Evolutionary conservation across 2,113 vertebrate species (phyloP).

Genomic region (Taurulus bubalis): DNA sequence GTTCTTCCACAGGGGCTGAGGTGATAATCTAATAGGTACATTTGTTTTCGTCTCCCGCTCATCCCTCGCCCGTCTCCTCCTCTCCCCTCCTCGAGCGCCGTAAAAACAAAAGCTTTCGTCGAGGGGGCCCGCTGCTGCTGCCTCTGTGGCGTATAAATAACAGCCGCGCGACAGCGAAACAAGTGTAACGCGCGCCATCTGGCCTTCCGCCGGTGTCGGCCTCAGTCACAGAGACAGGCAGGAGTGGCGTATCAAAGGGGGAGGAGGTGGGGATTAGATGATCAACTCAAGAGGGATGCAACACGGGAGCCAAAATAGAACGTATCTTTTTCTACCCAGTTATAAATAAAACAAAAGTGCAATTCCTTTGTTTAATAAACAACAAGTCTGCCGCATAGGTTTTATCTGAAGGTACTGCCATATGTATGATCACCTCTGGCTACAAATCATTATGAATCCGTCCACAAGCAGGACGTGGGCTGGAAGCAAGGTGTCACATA

Average conservation of each 20-base stretch:
- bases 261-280: conserved; percentile 36
- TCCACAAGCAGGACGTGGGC: conserved; percentile 54
- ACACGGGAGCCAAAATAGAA: conserved; percentile 22
- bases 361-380: background rate
- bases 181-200: conserved; percentile 82
- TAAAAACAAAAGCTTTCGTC: conserved; percentile 62
- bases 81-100: conserved; percentile 40
- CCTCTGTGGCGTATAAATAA: conserved; percentile 77
- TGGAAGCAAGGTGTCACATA: conserved; percentile 32
- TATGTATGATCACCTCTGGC: conserved; percentile 59
- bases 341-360: conserved; percentile 34
- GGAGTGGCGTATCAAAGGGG: conserved; percentile 4
- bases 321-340: background rate
- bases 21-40: conserved; percentile 79
- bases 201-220: conserved; percentile 66
- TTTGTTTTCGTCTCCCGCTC: conserved; percentile 68
- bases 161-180: conserved; percentile 68
- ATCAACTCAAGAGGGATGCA: conserved; percentile 36
- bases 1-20: conserved; percentile 63
- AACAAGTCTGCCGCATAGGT: background rate
- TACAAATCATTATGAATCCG: conserved; percentile 62
- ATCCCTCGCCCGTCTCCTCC: conserved; percentile 37
- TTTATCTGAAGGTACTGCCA: conserved; percentile 45
- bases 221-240: conserved; percentile 56
- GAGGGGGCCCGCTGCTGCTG: conserved; percentile 49